A percentile compares a stretch with the other conserved stretches of the same genome.
Conservation (phyloP, 1,140 invertebrate species). For the Nasonia vitripennis region DNA sequence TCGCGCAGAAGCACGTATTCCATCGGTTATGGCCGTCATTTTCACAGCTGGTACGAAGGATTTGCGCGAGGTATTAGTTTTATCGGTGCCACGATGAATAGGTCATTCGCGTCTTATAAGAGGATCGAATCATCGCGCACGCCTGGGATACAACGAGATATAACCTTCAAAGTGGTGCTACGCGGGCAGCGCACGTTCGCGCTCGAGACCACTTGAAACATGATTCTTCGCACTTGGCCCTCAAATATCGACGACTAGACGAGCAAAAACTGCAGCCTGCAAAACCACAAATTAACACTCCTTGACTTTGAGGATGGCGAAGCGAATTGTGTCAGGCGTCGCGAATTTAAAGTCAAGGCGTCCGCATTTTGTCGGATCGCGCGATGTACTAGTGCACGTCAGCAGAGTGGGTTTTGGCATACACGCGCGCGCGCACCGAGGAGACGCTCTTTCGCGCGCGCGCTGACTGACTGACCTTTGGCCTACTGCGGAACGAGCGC, state of each 20-base stretch:
- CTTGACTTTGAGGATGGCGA: not conserved
- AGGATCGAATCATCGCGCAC: no score
- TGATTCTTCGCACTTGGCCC: not conserved
- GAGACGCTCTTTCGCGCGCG: not conserved
- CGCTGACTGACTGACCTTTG: slow-evolving; percentile 10
- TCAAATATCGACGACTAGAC: not conserved
- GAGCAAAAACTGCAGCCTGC: not conserved
- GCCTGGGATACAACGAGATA: not conserved
- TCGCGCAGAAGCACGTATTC: not conserved
- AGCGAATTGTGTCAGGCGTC: not conserved
- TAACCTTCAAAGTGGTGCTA: not conserved
- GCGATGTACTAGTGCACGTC: not conserved
- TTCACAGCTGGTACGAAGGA: not conserved
- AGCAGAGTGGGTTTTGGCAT: not conserved
- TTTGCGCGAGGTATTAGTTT: no score
- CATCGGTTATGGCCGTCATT: not conserved
- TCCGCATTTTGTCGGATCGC: not conserved
- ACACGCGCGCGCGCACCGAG: slow-evolving; percentile 1
- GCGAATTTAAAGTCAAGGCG: slow-evolving; percentile 9
- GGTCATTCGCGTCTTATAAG: no score
- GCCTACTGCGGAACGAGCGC: not conserved
- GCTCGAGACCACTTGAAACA: not conserved
- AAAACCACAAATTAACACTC: not conserved
- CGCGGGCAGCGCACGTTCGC: not conserved
- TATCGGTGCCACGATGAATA: no score